A percentile compares a stretch with the other conserved stretches of the same genome.
These are phyloP conservation scores for Porphyrio hochstetteri DNA, from an alignment of 2,113 vertebrate species.

Conservation along the genomic window DNA sequence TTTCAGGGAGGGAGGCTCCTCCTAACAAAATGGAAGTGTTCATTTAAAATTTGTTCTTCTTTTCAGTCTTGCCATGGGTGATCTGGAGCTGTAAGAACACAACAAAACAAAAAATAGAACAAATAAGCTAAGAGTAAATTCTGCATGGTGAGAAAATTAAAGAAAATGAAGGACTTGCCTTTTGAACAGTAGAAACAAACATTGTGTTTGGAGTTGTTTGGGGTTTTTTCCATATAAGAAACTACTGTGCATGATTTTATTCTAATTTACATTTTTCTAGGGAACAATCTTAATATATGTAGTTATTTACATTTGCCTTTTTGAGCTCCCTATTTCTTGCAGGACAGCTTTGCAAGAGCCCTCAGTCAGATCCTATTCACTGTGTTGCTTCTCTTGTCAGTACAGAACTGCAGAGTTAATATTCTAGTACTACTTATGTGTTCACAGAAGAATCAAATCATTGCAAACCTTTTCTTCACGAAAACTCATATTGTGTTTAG, in stretches of 20 bases:
- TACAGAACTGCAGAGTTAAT: neutral
- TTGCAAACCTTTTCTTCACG: neutral
- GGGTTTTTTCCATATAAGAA: neutral
- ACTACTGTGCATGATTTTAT: neutral
- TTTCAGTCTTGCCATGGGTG: neutral
- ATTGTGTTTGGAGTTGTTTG: neutral
- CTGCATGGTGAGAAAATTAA: neutral
- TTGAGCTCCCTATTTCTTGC: neutral
- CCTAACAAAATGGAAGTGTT: neutral
- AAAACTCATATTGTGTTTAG: neutral
- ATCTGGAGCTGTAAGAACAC: neutral
- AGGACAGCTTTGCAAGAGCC: neutral
- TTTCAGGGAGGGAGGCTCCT: neutral
- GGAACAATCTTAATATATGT: neutral
- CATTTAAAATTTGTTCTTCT: neutral
- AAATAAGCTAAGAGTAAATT: neutral
- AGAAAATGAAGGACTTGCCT: neutral
- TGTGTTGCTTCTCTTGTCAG: neutral
- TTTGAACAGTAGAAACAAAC: neutral
- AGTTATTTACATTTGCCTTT: neutral
- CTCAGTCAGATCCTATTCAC: neutral
- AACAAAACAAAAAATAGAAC: neutral
- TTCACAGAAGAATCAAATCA: neutral
- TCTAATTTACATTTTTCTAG: neutral
- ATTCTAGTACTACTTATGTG: neutral